phyloP scores from a whole-genome alignment of 2,113 vertebrate genomes.

The Edolisoma coerulescens region DNA sequence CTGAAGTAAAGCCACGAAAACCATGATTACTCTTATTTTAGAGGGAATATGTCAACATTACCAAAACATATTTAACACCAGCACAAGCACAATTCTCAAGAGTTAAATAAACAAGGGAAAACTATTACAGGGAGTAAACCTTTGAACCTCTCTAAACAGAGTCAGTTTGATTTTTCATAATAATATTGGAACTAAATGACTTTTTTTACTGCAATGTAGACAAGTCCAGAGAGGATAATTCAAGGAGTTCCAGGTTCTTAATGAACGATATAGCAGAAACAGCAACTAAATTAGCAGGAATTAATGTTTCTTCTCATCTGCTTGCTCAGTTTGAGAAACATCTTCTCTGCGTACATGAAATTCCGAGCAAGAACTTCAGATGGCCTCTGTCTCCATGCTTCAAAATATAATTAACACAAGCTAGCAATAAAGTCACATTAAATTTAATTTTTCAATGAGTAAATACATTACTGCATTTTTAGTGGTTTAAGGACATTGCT shows the following conservation, averaged over 20 bases:
- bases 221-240: neutral
- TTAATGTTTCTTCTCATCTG: neutral
- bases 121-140: conserved; percentile 26
- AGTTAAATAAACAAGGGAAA: conserved; percentile 40
- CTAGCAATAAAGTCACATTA: neutral
- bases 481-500: neutral
- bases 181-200: neutral
- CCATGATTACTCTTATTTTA: conserved; percentile 35
- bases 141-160: conserved; percentile 3
- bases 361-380: neutral
- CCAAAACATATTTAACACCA: neutral
- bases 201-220: neutral
- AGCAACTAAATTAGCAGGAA: conserved; percentile 1
- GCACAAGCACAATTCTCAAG: neutral
- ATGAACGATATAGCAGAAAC: neutral
- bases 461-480: neutral
- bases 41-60: neutral
- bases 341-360: neutral
- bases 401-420: neutral
- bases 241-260: neutral
- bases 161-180: conserved; percentile 20
- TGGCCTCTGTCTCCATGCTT: neutral
- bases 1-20: conserved; percentile 48
- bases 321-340: neutral
- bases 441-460: neutral